Evolutionary conservation across 2,113 vertebrate species (phyloP).

Genomic region (zebrafish (Danio rerio)): GRCz12tu NC_133185.1:26663501-26664000

Average conservation of each 20-base stretch:
- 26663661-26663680: background rate
- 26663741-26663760: background rate
- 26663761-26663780: background rate
- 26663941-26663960: too few species aligned
- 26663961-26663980: too few species aligned
- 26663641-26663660: conserved; percentile 47
- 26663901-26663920: too few species aligned
- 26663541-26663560: conserved; percentile 52
- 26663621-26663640: conserved; percentile 37
- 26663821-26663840: too few species aligned
- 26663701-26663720: background rate
- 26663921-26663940: too few species aligned
- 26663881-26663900: too few species aligned
- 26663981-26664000: too few species aligned
- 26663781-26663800: background rate
- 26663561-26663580: conserved; percentile 56
- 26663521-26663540: conserved; percentile 56
- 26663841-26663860: too few species aligned
- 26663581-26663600: conserved; percentile 58
- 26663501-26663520: conserved; percentile 49
- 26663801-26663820: background rate
- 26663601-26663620: conserved; percentile 50
- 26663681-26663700: background rate
- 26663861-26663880: too few species aligned
- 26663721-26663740: background rate